Base-by-base conservation (phyloP, 2,888 invertebrate genomes). In the Stegana nigrithorax region DNA sequence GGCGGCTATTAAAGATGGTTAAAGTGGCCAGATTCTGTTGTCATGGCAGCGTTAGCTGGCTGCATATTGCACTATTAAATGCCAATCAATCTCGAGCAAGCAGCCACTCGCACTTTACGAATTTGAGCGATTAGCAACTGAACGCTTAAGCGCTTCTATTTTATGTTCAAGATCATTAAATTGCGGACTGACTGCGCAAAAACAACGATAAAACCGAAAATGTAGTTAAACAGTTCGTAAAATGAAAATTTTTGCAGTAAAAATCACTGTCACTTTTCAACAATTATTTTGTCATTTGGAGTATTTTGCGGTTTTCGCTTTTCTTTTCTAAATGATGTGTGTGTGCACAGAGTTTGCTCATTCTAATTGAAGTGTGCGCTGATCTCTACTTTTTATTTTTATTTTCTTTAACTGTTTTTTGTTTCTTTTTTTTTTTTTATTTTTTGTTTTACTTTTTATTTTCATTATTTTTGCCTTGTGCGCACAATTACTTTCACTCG, bases 111-210 rank as follows among this genome's bases (percentile, higher is more conserved):
- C n/a, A n/a, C n/a, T n/a, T n/a, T n/a, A n/a, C n/a, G n/a, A 19
- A 47, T 60, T 68, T 73, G 67, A 68, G 73, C 67, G 72, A 75
- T 69, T 75, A 73, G 67, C 74, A 74, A 67, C 72, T 75, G 76
- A 78, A 78, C 64, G 76, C 78, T 75, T 73, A 55, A 73, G 68
- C 64, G 65, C 75, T 75, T 73, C 65, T 73, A 69, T 70, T 71
- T 74, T 69, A 69, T 8, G 36, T n/a, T 10, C 36, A 10, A n/a
- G n/a, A n/a, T n/a, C n/a, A n/a, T n/a, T n/a, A n/a, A n/a, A n/a
- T n/a, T n/a, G 39, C 39, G 39, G 67, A 67, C 64, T 50, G 17
- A 17, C 14, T 14, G 32, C n/a, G 67, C 71, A 63, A 61, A 42
- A 55, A 53, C 27, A 25, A 60, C 59, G 32, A 59, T 58, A 60